phyloP scores from a whole-genome alignment of 2,113 vertebrate genomes.

The Pterocles burchelli region DNA sequence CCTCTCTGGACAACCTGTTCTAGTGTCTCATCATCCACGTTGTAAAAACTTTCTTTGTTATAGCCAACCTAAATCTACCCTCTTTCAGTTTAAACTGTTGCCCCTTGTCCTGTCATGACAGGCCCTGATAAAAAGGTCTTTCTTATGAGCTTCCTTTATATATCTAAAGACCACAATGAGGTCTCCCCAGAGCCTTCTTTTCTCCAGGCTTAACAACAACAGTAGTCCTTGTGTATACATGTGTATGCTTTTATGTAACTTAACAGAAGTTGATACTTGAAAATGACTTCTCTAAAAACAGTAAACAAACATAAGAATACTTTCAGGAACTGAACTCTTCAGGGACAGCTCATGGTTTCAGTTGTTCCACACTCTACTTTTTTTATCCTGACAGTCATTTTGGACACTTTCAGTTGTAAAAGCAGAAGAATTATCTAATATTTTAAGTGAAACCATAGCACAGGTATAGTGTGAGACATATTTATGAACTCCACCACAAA shows the following conservation, averaged over 20 bases:
- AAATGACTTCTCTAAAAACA: neutral
- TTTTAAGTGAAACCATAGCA: neutral
- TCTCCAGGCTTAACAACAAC: neutral
- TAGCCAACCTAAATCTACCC: neutral
- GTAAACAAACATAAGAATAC: neutral
- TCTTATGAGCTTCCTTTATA: neutral
- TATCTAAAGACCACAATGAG: neutral
- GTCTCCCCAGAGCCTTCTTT: neutral
- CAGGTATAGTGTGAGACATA: neutral
- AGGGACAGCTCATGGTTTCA: neutral
- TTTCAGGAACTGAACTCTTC: neutral
- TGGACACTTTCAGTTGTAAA: neutral
- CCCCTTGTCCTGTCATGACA: neutral
- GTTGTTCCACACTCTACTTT: neutral
- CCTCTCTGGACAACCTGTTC: neutral
- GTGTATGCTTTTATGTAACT: neutral
- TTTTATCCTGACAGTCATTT: neutral
- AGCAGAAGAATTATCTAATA: neutral
- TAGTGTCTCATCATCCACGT: neutral
- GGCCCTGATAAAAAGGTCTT: neutral
- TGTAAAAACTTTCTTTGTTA: neutral
- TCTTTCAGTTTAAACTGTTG: neutral
- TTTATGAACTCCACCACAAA: neutral
- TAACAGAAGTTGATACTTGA: neutral
- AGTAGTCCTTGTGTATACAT: neutral